Conservation (phyloP, 2,888 invertebrate species). For the Microctonus brassicae region DNA sequence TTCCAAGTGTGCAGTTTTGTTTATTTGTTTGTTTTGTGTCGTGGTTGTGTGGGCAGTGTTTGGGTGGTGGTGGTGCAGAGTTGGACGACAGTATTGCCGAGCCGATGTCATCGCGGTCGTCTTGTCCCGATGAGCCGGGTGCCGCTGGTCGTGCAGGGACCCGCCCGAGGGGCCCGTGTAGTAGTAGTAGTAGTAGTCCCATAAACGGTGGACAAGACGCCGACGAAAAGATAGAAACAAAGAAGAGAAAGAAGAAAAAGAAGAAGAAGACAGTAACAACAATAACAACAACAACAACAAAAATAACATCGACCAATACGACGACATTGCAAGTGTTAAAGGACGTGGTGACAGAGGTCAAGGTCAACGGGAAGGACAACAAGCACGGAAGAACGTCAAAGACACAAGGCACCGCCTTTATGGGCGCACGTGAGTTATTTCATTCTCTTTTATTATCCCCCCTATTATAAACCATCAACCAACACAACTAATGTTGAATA, state of each 20-base stretch:
- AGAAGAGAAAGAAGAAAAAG: conserved; percentile 33
- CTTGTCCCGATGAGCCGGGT: conserved; percentile 60
- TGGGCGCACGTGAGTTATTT: conserved; percentile 63
- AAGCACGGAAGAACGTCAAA: conserved; percentile 44
- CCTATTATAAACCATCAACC: not conserved
- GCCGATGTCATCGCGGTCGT: conserved; percentile 66
- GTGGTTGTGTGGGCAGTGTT: conserved; percentile 23
- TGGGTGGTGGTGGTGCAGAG: conserved; percentile 49
- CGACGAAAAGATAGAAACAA: conserved; percentile 29
- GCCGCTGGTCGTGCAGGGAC: conserved; percentile 58
- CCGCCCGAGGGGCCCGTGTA: conserved; percentile 50
- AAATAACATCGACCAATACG: conserved; percentile 34
- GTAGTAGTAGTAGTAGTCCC: conserved; percentile 12
- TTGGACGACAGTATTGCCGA: conserved; percentile 57
- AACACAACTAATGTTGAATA: no score
- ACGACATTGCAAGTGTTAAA: conserved; percentile 15
- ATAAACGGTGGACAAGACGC: conserved; percentile 23
- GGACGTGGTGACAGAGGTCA: conserved; percentile 48
- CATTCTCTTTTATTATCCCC: conserved; percentile 1
- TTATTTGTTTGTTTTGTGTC: not conserved
- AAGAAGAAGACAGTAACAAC: conserved; percentile 35
- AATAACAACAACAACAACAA: conserved; percentile 18
- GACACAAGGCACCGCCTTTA: conserved; percentile 60
- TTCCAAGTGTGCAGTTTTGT: not conserved
- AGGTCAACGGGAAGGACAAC: conserved; percentile 46